Evolutionary conservation across 2,888 invertebrate species (phyloP), one percentile per base, ranked within the genome.

Genomic region (Eurytoma californica): DNA sequence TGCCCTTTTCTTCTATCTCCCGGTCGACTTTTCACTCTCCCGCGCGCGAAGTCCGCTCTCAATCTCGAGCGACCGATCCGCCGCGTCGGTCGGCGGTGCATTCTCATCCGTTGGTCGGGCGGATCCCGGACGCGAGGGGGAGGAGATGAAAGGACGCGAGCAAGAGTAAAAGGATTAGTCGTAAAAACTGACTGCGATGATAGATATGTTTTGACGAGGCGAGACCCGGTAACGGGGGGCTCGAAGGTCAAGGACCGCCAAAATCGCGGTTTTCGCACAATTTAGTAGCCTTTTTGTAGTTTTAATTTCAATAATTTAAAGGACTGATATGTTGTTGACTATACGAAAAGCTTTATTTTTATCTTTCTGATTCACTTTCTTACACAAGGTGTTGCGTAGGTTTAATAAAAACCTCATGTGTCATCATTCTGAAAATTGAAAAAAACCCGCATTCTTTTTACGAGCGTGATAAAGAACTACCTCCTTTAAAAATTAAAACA

Each of bases 131-230:
- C 61, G 75, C 57, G 16, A 5, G 77, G 63, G 72, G 69, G 65
- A 66, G 24, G 57, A 39, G 61, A 61, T 61, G 80, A 82, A 82
- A 72, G 68, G 70, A 65, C 51, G 75, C 61, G 49, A 77, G 47
- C n/a, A 49, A 12, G 20, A 60, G 70, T 73, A 55, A 73, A 73
- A 65, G 72, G 72, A 72, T 13, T 20, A 30, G 61, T 51, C 61
- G 57, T 57, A 57, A 57, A 57, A 53, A 57, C 18, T 9, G 9
- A 20, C 20, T 13, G 13, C 24, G 24, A 16, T 47, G 70, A 60
- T 47, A 30, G 12, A 39, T 49, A 47, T 70, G n/a, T 70, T 70
- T 58, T 58, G 49, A 70, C 20, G 58, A 39, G 20, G 28, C 28
- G 18, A 16, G 2, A 7, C 18, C 61, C 16, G 7, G 53, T n/a